These are phyloP conservation scores for Phrynocephalus forsythii DNA, from an alignment of 2,797 vertebrate species.

Conservation along the genomic window DNA sequence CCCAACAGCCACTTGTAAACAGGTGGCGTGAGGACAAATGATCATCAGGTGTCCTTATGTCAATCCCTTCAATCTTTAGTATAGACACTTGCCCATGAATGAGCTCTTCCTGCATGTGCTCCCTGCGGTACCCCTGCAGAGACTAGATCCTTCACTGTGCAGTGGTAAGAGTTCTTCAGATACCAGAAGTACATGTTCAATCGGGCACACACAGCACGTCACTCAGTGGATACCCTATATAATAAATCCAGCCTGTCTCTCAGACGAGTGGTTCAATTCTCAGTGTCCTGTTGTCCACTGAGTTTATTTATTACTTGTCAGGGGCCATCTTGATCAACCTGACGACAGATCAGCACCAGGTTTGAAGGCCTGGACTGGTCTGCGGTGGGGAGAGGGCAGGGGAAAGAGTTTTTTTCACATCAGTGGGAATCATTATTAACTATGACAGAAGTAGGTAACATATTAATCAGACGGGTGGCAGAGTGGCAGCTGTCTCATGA, in stretches of 20 bases:
- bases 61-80: not conserved
- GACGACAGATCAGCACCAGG: not conserved
- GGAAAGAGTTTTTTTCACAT: not conserved
- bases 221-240: not conserved
- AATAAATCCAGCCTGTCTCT: conserved; percentile 9
- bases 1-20: conserved; percentile 45
- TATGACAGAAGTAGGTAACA: conserved; percentile 6
- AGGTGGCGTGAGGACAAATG: conserved; percentile 56
- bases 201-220: not conserved
- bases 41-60: conserved; percentile 28
- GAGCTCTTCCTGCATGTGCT: not conserved
- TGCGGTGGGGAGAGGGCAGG: not conserved
- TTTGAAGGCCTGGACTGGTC: not conserved
- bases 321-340: not conserved
- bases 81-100: not conserved
- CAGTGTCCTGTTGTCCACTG: not conserved
- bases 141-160: conserved; percentile 1
- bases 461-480: conserved; percentile 7
- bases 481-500: conserved; percentile 12
- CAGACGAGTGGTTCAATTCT: not conserved
- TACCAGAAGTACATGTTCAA: not conserved
- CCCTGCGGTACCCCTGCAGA: not conserved
- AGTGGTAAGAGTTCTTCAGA: conserved; percentile 20
- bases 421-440: not conserved
- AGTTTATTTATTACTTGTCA: conserved; percentile 6